Evolutionary conservation across 2,113 vertebrate genomes (phyloP).

Genomic region (Glaucomys volans): DNA sequence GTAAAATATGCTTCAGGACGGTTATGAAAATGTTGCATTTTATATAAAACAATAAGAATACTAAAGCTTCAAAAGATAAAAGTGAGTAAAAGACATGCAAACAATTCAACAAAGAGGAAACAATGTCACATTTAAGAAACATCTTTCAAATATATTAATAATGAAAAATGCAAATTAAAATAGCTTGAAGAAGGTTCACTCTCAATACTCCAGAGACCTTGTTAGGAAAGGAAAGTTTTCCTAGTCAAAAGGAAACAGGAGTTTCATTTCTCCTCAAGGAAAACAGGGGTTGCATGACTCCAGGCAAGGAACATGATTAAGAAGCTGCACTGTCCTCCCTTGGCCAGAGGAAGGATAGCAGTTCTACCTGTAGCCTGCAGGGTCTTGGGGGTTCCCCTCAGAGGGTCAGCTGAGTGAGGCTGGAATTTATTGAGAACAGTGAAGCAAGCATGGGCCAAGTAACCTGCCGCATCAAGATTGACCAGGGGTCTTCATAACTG

Average conservation of each 20-base stretch:
- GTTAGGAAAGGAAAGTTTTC: background rate
- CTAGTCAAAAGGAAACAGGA: background rate
- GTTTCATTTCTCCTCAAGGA: background rate
- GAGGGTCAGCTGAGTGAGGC: background rate
- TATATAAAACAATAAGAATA: background rate
- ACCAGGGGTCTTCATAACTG: background rate
- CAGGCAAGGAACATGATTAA: background rate
- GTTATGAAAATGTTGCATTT: background rate
- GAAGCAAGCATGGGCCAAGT: background rate
- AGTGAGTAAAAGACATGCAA: background rate
- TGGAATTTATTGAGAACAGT: background rate
- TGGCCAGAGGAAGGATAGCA: background rate
- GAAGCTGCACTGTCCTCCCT: background rate
- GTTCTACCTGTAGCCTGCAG: background rate
- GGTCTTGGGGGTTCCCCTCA: background rate
- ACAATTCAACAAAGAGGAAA: background rate
- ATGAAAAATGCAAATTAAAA: conserved; percentile 36
- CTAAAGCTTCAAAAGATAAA: background rate
- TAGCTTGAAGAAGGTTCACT: background rate
- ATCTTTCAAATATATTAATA: conserved; percentile 17
- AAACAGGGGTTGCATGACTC: background rate
- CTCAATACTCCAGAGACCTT: background rate
- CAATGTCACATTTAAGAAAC: background rate
- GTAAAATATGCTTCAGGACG: background rate
- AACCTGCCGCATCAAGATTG: background rate